These are phyloP conservation scores for Acronicta alni DNA, from an alignment of 2,888 invertebrate genomes.

Conservation along the genomic window DNA sequence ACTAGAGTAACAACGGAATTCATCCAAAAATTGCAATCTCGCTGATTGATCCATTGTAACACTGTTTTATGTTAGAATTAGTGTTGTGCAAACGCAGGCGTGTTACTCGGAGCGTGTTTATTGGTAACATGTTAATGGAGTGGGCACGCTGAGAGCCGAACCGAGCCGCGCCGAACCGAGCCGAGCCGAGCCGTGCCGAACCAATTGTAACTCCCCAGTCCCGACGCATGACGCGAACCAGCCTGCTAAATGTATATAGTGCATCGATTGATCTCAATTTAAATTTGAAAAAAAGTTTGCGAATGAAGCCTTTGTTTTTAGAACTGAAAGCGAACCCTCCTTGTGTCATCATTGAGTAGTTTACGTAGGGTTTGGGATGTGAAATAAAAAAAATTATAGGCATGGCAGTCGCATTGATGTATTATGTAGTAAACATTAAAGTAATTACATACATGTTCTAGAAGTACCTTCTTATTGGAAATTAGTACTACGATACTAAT, in stretches of 20 bases:
- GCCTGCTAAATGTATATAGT: slow-evolving; percentile 37
- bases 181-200: slow-evolving; percentile 24
- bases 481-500: too few relatives aligned
- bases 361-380: too few relatives aligned
- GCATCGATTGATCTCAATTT: slow-evolving; percentile 30
- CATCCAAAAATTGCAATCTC: slow-evolving; percentile 14
- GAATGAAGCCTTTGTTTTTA: slow-evolving; percentile 19
- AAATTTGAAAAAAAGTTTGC: slow-evolving; percentile 22
- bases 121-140: slow-evolving; percentile 50
- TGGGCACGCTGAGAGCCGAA: slow-evolving; percentile 13
- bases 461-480: too few relatives aligned
- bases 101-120: slow-evolving; percentile 47
- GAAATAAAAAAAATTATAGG: slow-evolving; percentile 31
- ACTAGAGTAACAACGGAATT: neutral
- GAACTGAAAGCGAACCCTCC: neutral
- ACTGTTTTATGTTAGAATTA: slow-evolving; percentile 45
- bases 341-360: too few relatives aligned
- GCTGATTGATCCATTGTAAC: slow-evolving; percentile 18
- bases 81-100: slow-evolving; percentile 34
- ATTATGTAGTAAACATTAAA: too few relatives aligned
- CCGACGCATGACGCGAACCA: slow-evolving; percentile 29
- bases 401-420: too few relatives aligned
- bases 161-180: too few relatives aligned
- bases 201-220: slow-evolving; percentile 23
- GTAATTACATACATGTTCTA: too few relatives aligned